A percentile compares a stretch with the other conserved stretches of the same genome.
Conservation (phyloP, 1,140 invertebrate genomes). For the Campoletis sonorensis region DNA sequence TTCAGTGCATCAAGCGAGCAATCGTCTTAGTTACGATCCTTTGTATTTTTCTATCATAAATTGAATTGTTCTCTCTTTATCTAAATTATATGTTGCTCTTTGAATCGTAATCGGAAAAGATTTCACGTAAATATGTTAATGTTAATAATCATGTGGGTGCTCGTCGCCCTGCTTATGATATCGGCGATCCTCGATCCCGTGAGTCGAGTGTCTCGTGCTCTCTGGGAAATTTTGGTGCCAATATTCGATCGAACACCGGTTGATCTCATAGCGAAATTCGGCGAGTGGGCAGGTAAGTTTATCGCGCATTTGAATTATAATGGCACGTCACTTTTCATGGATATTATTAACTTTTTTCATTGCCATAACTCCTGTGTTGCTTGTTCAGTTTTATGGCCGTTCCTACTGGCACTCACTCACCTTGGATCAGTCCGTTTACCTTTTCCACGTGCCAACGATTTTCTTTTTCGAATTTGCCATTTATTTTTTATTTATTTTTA, state of each 20-base stretch:
- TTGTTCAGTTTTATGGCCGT: too few relatives aligned
- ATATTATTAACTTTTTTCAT: background rate
- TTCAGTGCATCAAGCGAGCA: too few relatives aligned
- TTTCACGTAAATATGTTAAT: slow-evolving; percentile 63
- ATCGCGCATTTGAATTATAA: background rate
- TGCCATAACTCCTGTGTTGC: background rate
- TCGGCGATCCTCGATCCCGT: slow-evolving; percentile 65
- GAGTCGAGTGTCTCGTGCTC: slow-evolving; percentile 51
- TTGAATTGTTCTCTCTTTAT: background rate
- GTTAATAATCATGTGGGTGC: slow-evolving; percentile 63
- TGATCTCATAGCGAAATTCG: slow-evolving; percentile 68
- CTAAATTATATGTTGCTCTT: background rate
- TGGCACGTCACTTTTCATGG: background rate
- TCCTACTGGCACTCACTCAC: too few relatives aligned
- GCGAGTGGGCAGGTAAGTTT: slow-evolving; percentile 72
- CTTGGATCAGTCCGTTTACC: too few relatives aligned
- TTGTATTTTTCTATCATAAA: background rate
- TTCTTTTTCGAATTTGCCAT: too few relatives aligned
- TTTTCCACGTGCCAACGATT: too few relatives aligned
- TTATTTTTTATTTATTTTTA: too few relatives aligned
- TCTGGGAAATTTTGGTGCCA: slow-evolving; percentile 68
- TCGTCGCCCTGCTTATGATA: slow-evolving; percentile 59
- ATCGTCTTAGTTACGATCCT: too few relatives aligned
- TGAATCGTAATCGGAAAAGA: background rate
- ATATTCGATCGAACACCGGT: slow-evolving; percentile 64